Evolutionary conservation across 2,888 invertebrate species (phyloP), one percentile per base, ranked within the genome.

Genomic region (Parapristionchus giblindavisi): DNA sequence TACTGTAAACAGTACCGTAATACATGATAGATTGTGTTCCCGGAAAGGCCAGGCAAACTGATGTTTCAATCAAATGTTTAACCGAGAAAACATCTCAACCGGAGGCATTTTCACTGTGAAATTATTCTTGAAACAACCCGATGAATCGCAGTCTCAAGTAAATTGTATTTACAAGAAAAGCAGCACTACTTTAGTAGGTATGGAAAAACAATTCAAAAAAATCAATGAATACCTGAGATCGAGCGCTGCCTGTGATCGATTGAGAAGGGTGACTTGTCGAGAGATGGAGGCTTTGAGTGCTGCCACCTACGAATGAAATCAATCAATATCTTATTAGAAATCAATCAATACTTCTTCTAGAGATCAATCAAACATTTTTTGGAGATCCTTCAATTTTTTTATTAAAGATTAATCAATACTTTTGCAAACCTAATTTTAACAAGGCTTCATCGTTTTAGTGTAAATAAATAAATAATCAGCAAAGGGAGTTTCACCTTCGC

Each of bases 371-470:
- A 0, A 70, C n/a, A 8, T 54, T 40, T n/a, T 43, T 66, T 6
- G 78, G 76, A 3, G 75, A 71, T 8, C 40, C 24, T 5, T 29
- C 27, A 21, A 78, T 72, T 36, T 80, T 78, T 43, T n/a, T n/a
- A n/a, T n/a, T n/a, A n/a, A n/a, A n/a, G n/a, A 79, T 38, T 58
- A 77, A 76, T 78, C 79, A 79, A 52, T 80, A 77, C n/a, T 76
- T 21, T 2, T 77, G 77, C 34, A 80, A 36, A 21, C 4, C 4
- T 4, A 52, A 52, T 52, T 52, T 48, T 17, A 17, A 48, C 8
- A 17, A 14, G 48, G 48, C 8, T 8, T 52, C 21, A 52, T n/a
- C 24, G 21, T 8, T 52, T 52, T 5, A 52, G 21, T 17, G 4
- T 52, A 5, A 52, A n/a, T 3, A 52, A n/a, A n/a, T n/a, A n/a